Percentiles rank a stretch among this genome's conserved stretches.
phyloP scores from a whole-genome alignment of 2,888 invertebrate genomes.

The Heteromurus nitidus region DNA sequence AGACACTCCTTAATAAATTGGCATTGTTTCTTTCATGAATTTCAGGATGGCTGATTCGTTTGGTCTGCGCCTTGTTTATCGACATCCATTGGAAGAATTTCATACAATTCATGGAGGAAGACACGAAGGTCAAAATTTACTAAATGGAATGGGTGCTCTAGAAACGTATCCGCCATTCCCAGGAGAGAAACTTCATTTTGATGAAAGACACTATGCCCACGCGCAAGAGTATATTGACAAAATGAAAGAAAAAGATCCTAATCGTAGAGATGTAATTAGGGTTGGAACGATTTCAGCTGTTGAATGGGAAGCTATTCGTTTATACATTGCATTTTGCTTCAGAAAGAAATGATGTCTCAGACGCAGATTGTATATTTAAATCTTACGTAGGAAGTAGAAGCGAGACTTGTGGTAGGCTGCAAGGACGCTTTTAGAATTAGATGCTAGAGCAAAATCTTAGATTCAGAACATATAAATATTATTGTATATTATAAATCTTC shows the following conservation, averaged over 20 bases:
- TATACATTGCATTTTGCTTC: constrained; percentile 71
- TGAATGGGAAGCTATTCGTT: constrained; percentile 91
- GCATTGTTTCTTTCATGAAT: not conserved
- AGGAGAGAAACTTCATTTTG: constrained; percentile 79
- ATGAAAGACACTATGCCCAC: constrained; percentile 82
- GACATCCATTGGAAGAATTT: constrained; percentile 84
- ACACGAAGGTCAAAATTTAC: constrained; percentile 28
- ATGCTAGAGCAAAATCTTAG: too few relatives aligned
- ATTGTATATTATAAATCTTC: too few relatives aligned
- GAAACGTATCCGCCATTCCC: constrained; percentile 83
- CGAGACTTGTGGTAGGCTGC: too few relatives aligned
- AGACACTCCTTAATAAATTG: not conserved
- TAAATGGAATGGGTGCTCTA: constrained; percentile 66
- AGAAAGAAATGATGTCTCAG: constrained; percentile 62
- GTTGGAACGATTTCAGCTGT: constrained; percentile 90
- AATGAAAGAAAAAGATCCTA: constrained; percentile 77
- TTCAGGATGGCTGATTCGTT: constrained; percentile 77
- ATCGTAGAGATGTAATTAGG: constrained; percentile 74
- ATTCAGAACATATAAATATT: too few relatives aligned
- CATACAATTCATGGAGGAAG: constrained; percentile 76
- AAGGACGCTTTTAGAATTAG: too few relatives aligned
- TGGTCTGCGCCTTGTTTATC: constrained; percentile 77
- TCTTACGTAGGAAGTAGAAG: too few relatives aligned
- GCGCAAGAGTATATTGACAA: constrained; percentile 77
- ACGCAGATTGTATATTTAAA: too few relatives aligned